These are phyloP conservation scores for Cebus imitator DNA, from an alignment of 2,113 vertebrate genomes.

Conservation along the genomic window DNA sequence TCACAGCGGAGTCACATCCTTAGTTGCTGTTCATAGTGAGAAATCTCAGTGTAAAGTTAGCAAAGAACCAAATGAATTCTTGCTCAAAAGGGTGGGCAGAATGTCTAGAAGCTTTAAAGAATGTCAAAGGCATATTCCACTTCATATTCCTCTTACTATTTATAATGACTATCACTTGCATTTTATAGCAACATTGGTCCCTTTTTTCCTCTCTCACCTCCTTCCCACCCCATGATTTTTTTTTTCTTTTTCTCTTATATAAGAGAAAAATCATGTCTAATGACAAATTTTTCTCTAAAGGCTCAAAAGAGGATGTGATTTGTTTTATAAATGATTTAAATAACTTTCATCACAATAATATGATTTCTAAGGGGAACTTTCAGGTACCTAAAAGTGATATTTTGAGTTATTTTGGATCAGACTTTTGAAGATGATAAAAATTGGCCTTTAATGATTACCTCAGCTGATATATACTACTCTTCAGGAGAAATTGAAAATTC, in stretches of 20 bases:
- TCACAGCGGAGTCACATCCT: constrained; percentile 23
- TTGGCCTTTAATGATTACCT: constrained; percentile 23
- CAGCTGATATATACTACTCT: constrained; percentile 18
- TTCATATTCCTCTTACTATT: constrained; percentile 22
- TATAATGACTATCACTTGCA: constrained; percentile 8
- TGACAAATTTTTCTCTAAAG: constrained; percentile 37
- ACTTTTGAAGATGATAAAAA: constrained; percentile 42
- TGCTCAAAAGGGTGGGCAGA: constrained; percentile 20
- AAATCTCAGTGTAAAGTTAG: constrained; percentile 50
- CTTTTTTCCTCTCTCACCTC: not conserved
- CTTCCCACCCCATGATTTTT: not conserved
- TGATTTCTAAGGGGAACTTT: constrained; percentile 33
- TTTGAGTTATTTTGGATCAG: constrained; percentile 21
- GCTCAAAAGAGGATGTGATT: not conserved
- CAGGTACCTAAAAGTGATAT: not conserved
- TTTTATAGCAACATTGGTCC: not conserved
- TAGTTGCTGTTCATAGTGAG: constrained; percentile 35
- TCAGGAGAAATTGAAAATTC: constrained; percentile 49
- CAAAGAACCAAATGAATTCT: constrained; percentile 40
- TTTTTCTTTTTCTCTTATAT: not conserved
- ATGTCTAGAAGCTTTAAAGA: not conserved
- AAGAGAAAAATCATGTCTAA: not conserved
- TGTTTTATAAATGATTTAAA: constrained; percentile 26
- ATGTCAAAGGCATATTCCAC: constrained; percentile 25
- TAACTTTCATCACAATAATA: constrained; percentile 26